Percentiles rank a stretch among this genome's conserved stretches.
Conservation (phyloP, 2,888 invertebrate genomes). For the Microctonus aethiopoides region DNA sequence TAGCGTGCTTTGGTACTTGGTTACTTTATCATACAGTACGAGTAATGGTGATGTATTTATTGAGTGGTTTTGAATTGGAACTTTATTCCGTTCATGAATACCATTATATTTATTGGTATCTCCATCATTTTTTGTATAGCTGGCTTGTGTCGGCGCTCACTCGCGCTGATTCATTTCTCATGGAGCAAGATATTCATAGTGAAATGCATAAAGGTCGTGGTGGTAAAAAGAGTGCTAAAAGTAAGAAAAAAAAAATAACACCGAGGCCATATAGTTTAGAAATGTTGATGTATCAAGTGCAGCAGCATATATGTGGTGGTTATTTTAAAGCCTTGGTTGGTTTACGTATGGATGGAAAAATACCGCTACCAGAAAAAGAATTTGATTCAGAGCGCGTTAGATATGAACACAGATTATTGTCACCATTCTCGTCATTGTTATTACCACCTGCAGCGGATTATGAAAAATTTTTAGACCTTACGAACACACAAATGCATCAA, state of each 20-base stretch:
- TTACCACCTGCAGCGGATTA: constrained; percentile 94
- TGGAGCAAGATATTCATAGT: constrained; percentile 77
- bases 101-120: constrained; percentile 95
- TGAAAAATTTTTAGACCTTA: constrained; percentile 88
- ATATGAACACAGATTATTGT: constrained; percentile 91
- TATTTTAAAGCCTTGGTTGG: constrained; percentile 89
- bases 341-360: constrained; percentile 87
- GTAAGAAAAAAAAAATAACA: constrained; percentile 77
- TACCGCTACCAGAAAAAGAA: constrained; percentile 84
- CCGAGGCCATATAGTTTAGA: constrained; percentile 83
- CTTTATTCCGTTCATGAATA: constrained; percentile 96
- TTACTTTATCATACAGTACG: constrained; percentile 92
- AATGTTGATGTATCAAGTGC: constrained; percentile 88
- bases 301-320: constrained; percentile 95
- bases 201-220: constrained; percentile 65
- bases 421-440: constrained; percentile 84
- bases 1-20: constrained; percentile 94
- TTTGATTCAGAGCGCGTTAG: constrained; percentile 95
- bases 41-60: constrained; percentile 92
- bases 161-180: constrained; percentile 86
- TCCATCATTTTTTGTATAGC: constrained; percentile 93
- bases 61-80: constrained; percentile 95
- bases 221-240: constrained; percentile 70
- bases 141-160: constrained; percentile 93
- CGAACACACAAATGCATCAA: constrained; percentile 65